Evolutionary conservation across 2,888 invertebrate species (phyloP).

Genomic region (Acronicta leporina): DNA sequence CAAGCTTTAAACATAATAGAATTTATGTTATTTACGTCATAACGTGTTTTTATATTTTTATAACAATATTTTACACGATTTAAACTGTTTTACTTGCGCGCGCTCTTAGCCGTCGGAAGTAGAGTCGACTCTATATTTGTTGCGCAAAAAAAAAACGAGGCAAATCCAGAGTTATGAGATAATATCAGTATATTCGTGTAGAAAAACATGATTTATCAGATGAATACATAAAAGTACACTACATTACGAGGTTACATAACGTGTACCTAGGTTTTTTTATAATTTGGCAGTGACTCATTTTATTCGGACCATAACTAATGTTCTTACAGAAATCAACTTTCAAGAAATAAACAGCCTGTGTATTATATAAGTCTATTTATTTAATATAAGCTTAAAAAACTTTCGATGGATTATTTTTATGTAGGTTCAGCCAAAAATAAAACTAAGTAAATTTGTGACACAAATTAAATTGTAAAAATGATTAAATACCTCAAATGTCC

Average conservation of each 20-base stretch:
- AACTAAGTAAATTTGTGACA: conserved; percentile 28
- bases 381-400: conserved; percentile 1
- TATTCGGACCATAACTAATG: conserved; percentile 12
- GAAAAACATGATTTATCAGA: background rate
- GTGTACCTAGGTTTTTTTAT: background rate
- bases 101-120: conserved; percentile 44
- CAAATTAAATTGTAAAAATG: conserved; percentile 46
- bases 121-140: conserved; percentile 25
- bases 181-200: background rate
- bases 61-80: background rate
- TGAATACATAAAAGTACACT: background rate
- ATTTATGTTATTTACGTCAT: conserved; percentile 1
- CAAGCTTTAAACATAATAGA: background rate
- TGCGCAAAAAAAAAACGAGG: conserved; percentile 2
- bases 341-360: background rate
- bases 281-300: conserved; percentile 1
- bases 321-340: background rate
- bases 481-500: conserved; percentile 82
- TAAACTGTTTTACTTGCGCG: conserved; percentile 9
- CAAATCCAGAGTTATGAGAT: background rate
- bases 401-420: conserved; percentile 10
- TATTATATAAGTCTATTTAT: background rate
- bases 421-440: conserved; percentile 6
- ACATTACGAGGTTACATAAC: background rate
- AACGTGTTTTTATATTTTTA: background rate